Conservation (phyloP, 2,888 invertebrate species). For the Cryptocephalus primarius region DNA sequence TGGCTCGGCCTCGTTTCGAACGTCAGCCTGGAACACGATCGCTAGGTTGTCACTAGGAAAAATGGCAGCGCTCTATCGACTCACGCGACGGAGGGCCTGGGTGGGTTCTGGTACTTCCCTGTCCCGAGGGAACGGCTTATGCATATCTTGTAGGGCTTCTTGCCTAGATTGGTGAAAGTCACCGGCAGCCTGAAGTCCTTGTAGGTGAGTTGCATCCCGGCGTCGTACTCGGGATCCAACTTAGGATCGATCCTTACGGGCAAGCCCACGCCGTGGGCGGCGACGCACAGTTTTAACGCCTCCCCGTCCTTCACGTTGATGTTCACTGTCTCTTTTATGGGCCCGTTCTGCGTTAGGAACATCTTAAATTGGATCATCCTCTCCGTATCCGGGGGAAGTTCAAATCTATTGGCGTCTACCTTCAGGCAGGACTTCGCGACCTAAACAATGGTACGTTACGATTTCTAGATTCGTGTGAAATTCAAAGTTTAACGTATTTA, state of each 20-base stretch:
- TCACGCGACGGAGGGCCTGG: too few species aligned
- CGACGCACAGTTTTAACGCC: constrained; percentile 36
- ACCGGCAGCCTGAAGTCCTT: constrained; percentile 37
- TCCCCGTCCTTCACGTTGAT: constrained; percentile 33
- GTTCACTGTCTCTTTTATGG: constrained; percentile 18
- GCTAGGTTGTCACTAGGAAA: too few species aligned
- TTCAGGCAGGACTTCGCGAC: background rate
- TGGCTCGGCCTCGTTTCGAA: constrained; percentile 40
- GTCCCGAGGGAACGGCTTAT: too few species aligned
- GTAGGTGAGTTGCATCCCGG: constrained; percentile 55
- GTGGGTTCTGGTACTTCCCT: too few species aligned
- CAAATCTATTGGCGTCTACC: background rate
- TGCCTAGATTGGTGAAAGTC: constrained; percentile 45
- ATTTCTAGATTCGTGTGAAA: too few species aligned
- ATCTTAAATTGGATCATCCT: background rate
- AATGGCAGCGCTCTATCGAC: too few species aligned
- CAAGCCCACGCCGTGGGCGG: constrained; percentile 53
- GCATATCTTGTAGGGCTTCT: constrained; percentile 38
- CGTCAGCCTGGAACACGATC: background rate
- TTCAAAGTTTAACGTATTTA: too few species aligned
- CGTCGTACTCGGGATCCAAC: constrained; percentile 43
- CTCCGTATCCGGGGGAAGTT: background rate
- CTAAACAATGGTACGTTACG: too few species aligned
- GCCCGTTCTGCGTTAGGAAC: background rate
- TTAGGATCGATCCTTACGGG: constrained; percentile 52